Percentiles rank a stretch among this genome's conserved stretches.
phyloP scores from a whole-genome alignment of 2,888 invertebrate species.

The Tinea semifulvella region DNA sequence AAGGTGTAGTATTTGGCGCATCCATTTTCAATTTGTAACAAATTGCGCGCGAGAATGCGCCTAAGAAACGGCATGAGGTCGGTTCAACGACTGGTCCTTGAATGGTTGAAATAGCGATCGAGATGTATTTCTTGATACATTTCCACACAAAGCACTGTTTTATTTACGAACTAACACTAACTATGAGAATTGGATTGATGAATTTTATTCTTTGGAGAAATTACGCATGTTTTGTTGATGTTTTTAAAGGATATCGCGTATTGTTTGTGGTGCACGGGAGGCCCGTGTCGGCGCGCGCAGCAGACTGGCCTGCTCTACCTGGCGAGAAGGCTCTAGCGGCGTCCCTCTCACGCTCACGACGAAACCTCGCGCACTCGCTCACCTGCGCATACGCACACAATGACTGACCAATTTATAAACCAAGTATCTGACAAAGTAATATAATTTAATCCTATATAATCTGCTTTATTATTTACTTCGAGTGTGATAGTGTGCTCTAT shows the following conservation, averaged over 20 bases:
- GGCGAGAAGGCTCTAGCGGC: constrained; percentile 37
- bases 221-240: neutral
- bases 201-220: no score
- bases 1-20: neutral
- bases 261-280: neutral
- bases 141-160: neutral
- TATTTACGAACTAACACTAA: neutral
- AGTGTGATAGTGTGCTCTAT: no score
- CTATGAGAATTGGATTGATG: no score
- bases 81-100: constrained; percentile 63
- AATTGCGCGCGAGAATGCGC: constrained; percentile 33
- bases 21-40: constrained; percentile 31
- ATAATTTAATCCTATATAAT: no score
- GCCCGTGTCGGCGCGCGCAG: constrained; percentile 4
- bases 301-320: constrained; percentile 33
- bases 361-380: constrained; percentile 29
- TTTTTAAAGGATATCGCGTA: neutral
- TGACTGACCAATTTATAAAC: no score
- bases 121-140: constrained; percentile 57
- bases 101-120: constrained; percentile 54
- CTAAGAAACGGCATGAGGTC: constrained; percentile 38
- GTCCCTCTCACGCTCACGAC: constrained; percentile 36
- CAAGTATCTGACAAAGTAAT: no score
- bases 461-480: no score
- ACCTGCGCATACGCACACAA: constrained; percentile 30